Conservation (phyloP, 2,797 vertebrate species). For the Oceanodroma leucorhoa region DNA sequence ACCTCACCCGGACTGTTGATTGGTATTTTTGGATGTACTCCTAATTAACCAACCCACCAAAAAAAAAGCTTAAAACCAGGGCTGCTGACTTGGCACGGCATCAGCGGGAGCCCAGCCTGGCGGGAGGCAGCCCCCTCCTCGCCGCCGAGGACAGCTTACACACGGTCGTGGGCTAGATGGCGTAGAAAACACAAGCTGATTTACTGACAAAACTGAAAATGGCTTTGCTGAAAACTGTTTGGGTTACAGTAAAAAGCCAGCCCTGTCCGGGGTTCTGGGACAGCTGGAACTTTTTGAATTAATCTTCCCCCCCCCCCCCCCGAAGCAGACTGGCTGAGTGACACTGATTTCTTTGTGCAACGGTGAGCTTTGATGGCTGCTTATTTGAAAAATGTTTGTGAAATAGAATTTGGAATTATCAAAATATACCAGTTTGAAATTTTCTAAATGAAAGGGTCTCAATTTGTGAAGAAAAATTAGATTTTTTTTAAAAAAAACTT, state of each 20-base stretch:
- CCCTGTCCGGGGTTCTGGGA: not conserved
- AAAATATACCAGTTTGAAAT: accelerated
- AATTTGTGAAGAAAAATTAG: not conserved
- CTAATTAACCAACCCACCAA: not conserved
- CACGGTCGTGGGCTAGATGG: accelerated
- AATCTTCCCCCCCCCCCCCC: not conserved
- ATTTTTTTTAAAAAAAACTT: accelerated
- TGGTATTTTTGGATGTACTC: not conserved
- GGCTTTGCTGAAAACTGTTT: conserved; percentile 16
- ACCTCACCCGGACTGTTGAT: not conserved
- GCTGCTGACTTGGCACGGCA: accelerated
- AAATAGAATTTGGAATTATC: not conserved
- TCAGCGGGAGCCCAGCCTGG: not conserved
- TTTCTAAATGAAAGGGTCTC: not conserved
- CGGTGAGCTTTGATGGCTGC: not conserved
- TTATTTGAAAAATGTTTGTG: not conserved
- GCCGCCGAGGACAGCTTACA: accelerated
- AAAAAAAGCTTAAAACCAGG: accelerated
- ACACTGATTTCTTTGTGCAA: not conserved
- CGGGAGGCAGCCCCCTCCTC: not conserved
- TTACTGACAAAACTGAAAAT: not conserved
- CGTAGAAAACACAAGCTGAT: not conserved
- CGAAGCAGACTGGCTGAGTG: not conserved
- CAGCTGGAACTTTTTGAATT: conserved; percentile 57
- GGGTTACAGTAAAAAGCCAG: not conserved